Evolutionary conservation across 2,888 invertebrate genomes (phyloP), one percentile per base, ranked within the genome.

Genomic region (Hemistola chrysoprasaria): DNA sequence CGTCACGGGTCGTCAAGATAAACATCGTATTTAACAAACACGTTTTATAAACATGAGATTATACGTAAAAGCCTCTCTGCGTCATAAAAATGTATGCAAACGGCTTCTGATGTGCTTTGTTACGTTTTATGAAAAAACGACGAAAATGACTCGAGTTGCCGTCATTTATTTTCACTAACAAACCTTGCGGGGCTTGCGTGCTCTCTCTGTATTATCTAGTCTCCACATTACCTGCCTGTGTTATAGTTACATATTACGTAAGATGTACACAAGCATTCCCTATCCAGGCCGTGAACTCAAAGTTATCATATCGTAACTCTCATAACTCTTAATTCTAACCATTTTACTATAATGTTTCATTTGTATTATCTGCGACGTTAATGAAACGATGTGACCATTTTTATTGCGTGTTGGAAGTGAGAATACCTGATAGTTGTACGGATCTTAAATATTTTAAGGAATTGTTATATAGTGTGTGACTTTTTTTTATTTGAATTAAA

Each of bases 41-140:
- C 50, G 44, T 44, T 57, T 59, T 54, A 38, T 51, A 51, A 59
- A 57, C 50, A 58, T 53, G 49, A 62, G 52, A 63, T 58, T 62
- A 56, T 54, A 45, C 50, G 50, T 56, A 53, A 62, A 62, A 59
- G 50, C 49, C 38, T 46, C 46, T 62, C 59, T 56, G 44, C 47
- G 29, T 34, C 37, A 45, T 45, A 46, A 55, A 62, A 58, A 62
- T 56, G 51, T 59, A 64, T 53, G 60, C 56, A 60, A 59, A 64
- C 56, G 49, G 41, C 47, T 37, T 55, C 39, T 47, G 52, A 50
- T 51, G 48, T 56, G 50, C 51, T 46, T 58, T 45, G 47, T 52
- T 43, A 50, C 45, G 39, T 48, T 53, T 49, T 50, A 50, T 45
- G 42, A 47, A 52, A 46, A 48, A 52, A 44, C 24, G 4, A 25